These are phyloP conservation scores for Rhodeus uyekii DNA, from an alignment of 2,797 vertebrate species.

Conservation along the genomic window DNA sequence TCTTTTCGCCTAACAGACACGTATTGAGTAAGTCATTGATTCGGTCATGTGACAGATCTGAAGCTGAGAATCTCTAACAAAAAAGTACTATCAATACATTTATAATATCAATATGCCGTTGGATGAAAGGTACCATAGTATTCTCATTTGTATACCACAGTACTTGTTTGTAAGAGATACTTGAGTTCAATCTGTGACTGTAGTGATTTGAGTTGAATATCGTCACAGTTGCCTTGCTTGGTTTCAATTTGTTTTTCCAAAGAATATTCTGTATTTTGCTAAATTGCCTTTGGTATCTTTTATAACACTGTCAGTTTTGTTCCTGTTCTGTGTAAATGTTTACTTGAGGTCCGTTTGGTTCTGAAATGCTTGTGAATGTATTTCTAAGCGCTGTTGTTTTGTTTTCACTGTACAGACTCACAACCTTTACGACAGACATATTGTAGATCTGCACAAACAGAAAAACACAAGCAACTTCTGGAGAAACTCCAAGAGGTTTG, in stretches of 20 bases:
- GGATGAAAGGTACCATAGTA: not conserved
- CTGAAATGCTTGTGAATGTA: constrained; percentile 62
- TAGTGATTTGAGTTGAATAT: constrained; percentile 45
- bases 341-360: constrained; percentile 36
- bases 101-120: not conserved
- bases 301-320: constrained; percentile 38
- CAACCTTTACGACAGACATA: not conserved
- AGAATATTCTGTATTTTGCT: constrained; percentile 55
- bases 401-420: constrained; percentile 17
- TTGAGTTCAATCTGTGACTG: not conserved
- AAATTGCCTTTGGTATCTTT: constrained; percentile 51
- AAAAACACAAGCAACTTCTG: not conserved
- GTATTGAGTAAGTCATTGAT: not conserved
- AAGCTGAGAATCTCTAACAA: not conserved
- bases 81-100: too few relatives aligned
- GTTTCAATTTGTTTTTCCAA: constrained; percentile 51
- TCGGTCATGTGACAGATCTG: not conserved
- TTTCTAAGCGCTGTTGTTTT: constrained; percentile 48
- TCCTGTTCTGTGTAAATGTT: constrained; percentile 42
- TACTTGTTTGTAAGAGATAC: not conserved
- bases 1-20: not conserved
- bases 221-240: constrained; percentile 60
- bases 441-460: not conserved
- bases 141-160: not conserved
- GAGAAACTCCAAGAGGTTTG: not conserved